These are phyloP conservation scores for Phragmatobia fuliginosa DNA, from an alignment of 2,888 invertebrate species.

Conservation along the genomic window DNA sequence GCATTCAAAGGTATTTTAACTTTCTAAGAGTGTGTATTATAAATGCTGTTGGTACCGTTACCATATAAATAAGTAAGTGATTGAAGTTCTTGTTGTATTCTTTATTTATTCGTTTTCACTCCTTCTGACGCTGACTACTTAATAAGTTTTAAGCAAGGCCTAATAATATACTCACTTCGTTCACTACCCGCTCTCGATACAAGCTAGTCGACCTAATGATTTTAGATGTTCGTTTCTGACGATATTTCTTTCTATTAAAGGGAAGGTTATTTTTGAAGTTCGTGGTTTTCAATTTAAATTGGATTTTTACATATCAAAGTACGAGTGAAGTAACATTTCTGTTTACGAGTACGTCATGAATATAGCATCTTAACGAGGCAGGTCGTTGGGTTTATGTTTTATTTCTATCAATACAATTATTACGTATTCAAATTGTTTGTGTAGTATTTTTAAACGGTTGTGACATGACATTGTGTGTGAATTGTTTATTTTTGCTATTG, in stretches of 20 bases:
- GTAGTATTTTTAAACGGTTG: not conserved
- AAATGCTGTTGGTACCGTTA: no score
- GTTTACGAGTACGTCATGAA: not conserved
- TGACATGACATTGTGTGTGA: not conserved
- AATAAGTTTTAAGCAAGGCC: no score
- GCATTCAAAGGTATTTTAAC: no score
- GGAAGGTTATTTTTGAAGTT: not conserved
- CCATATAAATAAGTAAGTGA: no score
- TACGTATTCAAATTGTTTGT: not conserved
- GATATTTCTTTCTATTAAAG: not conserved
- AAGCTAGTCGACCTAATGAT: not conserved
- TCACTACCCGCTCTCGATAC: not conserved
- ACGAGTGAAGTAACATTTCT: not conserved
- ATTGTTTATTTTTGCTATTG: not conserved
- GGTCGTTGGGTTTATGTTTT: not conserved
- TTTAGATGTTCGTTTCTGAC: not conserved
- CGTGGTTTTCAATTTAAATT: not conserved
- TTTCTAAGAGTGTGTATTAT: no score
- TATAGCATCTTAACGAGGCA: not conserved
- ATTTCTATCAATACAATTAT: not conserved
- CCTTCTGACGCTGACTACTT: no score
- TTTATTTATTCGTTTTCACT: no score
- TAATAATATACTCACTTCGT: no score
- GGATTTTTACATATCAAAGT: not conserved
- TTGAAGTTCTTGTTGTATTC: no score